A percentile compares a stretch with the other conserved stretches of the same genome.
These are phyloP conservation scores for Smittia sp. DNA, from an alignment of 2,888 invertebrate genomes.

Conservation along the genomic window DNA sequence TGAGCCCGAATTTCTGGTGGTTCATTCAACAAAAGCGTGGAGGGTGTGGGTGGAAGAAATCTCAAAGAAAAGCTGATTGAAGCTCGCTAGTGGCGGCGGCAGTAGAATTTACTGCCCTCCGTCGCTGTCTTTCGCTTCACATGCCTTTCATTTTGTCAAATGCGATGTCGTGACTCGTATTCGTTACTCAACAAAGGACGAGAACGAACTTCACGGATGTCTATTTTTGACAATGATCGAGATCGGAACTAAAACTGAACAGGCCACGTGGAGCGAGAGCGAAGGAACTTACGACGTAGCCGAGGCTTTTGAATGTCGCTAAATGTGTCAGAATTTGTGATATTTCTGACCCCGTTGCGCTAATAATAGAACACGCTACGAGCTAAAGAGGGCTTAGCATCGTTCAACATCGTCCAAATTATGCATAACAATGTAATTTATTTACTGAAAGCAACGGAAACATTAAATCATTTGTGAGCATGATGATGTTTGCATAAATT, in stretches of 20 bases:
- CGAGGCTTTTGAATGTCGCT: background rate
- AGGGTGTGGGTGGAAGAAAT: too few species aligned
- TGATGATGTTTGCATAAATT: conserved; percentile 27
- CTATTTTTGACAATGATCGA: background rate
- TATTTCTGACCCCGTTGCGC: background rate
- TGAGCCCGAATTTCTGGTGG: too few species aligned
- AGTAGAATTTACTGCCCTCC: conserved; percentile 10
- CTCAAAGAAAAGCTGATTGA: too few species aligned
- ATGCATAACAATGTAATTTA: conserved; percentile 20
- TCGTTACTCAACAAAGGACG: conserved; percentile 10
- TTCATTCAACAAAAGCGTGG: too few species aligned
- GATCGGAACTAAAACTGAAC: background rate
- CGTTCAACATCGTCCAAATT: background rate
- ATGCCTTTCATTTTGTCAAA: conserved; percentile 8
- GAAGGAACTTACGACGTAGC: background rate
- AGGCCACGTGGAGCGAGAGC: background rate
- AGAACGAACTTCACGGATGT: background rate
- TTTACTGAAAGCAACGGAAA: conserved; percentile 29
- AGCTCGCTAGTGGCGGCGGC: too few species aligned
- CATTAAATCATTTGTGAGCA: conserved; percentile 34
- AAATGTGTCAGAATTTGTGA: too few species aligned
- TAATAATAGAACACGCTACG: background rate
- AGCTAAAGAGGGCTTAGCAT: background rate
- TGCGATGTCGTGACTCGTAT: conserved; percentile 19
- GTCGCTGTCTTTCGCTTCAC: background rate